Conservation (phyloP, 2,888 invertebrate genomes). For the Pheosia tremula region DNA sequence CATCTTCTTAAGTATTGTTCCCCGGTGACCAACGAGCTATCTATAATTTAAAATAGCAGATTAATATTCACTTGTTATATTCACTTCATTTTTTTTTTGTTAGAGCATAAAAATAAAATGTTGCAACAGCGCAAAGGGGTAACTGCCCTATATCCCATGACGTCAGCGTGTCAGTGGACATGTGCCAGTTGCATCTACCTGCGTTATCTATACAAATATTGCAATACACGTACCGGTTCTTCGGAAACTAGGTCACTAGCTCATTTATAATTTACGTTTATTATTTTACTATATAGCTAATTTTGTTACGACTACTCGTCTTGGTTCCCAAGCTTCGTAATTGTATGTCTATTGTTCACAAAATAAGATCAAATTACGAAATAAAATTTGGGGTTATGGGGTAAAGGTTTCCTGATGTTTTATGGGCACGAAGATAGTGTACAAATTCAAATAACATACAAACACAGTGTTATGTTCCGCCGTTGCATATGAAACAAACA, state of each 20-base stretch:
- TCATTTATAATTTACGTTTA: slow-evolving; percentile 1
- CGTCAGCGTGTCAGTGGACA: slow-evolving; percentile 42
- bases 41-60: slow-evolving; percentile 49
- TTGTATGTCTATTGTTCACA: not conserved
- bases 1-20: slow-evolving; percentile 86
- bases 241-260: slow-evolving; percentile 35
- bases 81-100: not conserved
- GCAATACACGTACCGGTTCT: slow-evolving; percentile 25
- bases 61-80: not conserved
- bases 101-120: no score
- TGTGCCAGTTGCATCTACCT: slow-evolving; percentile 41
- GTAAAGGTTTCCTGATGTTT: slow-evolving; percentile 6
- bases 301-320: not conserved
- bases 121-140: slow-evolving; percentile 23
- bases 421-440: slow-evolving; percentile 8
- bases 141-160: slow-evolving; percentile 49
- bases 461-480: slow-evolving; percentile 13
- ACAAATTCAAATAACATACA: slow-evolving; percentile 8
- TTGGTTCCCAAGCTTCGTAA: slow-evolving; percentile 1
- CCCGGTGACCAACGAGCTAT: slow-evolving; percentile 72
- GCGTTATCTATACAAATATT: slow-evolving; percentile 30
- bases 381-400: not conserved
- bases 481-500: slow-evolving; percentile 24
- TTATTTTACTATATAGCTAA: not conserved
- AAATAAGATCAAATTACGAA: not conserved